Percentiles rank a stretch among this genome's conserved stretches.
Conservation (phyloP, 1,140 invertebrate species). For the Micrasema longulum region DNA sequence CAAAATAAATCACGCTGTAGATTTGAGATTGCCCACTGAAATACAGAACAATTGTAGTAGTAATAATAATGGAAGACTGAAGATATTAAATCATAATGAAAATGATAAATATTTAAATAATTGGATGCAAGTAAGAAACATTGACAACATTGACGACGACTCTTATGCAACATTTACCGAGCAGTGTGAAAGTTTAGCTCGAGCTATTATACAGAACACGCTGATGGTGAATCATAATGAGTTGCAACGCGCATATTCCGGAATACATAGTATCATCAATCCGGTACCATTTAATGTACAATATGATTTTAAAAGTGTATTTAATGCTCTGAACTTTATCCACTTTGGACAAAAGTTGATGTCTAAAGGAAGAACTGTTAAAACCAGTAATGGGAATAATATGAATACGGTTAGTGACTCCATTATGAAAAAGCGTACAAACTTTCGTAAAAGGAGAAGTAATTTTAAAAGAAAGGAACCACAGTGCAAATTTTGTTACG, state of each 20-base stretch:
- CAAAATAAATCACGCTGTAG: conserved; percentile 27
- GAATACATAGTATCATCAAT: conserved; percentile 73
- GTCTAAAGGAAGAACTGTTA: conserved; percentile 37
- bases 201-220: conserved; percentile 61
- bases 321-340: conserved; percentile 49
- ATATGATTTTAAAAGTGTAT: conserved; percentile 55
- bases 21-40: conserved; percentile 39
- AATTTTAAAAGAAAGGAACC: conserved; percentile 59
- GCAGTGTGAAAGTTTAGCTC: conserved; percentile 53
- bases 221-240: conserved; percentile 62
- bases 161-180: conserved; percentile 56
- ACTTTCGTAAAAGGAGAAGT: conserved; percentile 43
- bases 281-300: conserved; percentile 64
- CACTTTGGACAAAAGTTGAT: conserved; percentile 47
- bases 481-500: conserved; percentile 68
- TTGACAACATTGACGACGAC: conserved; percentile 29
- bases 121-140: background rate
- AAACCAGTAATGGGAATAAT: conserved; percentile 46
- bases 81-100: conserved; percentile 29
- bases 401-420: conserved; percentile 56
- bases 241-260: conserved; percentile 71
- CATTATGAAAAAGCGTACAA: conserved; percentile 59
- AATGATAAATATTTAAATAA: conserved; percentile 28
- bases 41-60: background rate
- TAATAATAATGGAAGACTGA: conserved; percentile 32